These are phyloP conservation scores for Xerus inauris DNA, from an alignment of 2,113 vertebrate genomes.

Conservation along the genomic window DNA sequence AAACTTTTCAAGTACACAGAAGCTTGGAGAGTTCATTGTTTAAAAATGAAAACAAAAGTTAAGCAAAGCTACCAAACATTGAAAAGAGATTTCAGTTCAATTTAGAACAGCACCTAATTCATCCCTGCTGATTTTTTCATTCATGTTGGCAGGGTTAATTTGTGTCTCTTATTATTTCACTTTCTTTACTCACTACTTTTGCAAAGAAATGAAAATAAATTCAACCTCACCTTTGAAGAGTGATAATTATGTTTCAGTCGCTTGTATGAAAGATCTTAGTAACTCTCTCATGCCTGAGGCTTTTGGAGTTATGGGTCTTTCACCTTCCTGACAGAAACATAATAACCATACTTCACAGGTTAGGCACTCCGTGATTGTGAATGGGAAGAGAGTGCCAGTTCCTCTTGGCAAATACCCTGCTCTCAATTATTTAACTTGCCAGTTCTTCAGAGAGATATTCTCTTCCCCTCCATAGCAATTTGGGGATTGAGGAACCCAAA, in stretches of 20 bases:
- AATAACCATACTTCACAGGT: constrained; percentile 72
- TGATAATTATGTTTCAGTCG: constrained; percentile 82
- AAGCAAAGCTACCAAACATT: constrained; percentile 52
- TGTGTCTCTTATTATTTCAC: constrained; percentile 59
- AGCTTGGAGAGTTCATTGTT: constrained; percentile 48
- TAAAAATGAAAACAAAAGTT: constrained; percentile 65
- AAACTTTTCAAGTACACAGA: constrained; percentile 46
- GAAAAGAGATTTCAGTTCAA: constrained; percentile 57
- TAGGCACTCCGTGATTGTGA: constrained; percentile 42
- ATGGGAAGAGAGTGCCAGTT: not conserved
- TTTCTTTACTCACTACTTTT: constrained; percentile 56
- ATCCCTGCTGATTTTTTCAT: constrained; percentile 68
- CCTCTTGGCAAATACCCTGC: constrained; percentile 19
- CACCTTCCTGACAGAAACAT: constrained; percentile 80
- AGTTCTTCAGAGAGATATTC: not conserved
- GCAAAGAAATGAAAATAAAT: constrained; percentile 79
- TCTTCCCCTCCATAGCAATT: constrained; percentile 42
- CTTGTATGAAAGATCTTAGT: constrained; percentile 77
- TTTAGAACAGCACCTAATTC: constrained; percentile 56
- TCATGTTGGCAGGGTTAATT: constrained; percentile 70
- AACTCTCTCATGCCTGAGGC: constrained; percentile 78
- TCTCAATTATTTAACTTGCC: not conserved
- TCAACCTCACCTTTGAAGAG: constrained; percentile 74
- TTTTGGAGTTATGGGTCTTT: constrained; percentile 79
- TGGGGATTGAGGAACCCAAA: constrained; percentile 17